Conservation (phyloP, 2,113 vertebrate genomes). For the Callocephalon fimbriatum region DNA sequence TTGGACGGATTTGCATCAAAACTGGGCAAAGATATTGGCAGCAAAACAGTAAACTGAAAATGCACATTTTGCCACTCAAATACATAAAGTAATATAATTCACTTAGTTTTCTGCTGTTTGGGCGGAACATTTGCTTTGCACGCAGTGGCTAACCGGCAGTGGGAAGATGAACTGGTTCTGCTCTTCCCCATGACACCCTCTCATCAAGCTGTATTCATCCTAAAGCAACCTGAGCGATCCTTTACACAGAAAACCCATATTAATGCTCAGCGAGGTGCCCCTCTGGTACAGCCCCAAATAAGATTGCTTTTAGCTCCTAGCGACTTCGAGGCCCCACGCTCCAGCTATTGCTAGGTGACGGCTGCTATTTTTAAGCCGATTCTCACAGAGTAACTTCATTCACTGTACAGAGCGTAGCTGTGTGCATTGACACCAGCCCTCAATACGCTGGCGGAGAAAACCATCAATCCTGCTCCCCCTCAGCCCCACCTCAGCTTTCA, state of each 20-base stretch:
- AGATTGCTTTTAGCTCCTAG: background rate
- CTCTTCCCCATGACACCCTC: fast-evolving
- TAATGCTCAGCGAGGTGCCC: too few species aligned
- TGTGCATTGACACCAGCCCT: background rate
- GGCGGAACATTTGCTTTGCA: background rate
- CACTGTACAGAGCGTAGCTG: fast-evolving
- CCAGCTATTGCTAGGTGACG: background rate
- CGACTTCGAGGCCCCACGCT: background rate
- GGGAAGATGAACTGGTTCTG: background rate
- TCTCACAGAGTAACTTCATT: background rate
- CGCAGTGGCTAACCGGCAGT: background rate
- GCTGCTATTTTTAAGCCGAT: background rate
- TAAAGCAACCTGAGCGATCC: background rate
- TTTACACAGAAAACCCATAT: background rate
- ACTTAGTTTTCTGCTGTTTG: background rate
- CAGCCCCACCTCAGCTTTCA: background rate
- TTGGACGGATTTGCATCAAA: background rate
- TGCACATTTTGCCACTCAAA: background rate
- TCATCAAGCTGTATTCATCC: background rate
- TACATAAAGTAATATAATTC: background rate
- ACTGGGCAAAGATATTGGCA: background rate
- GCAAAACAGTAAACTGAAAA: background rate
- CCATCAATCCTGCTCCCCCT: background rate
- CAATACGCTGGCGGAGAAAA: background rate
- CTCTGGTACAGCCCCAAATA: background rate